Evolutionary conservation across 1,140 invertebrate species (phyloP).

Genomic region (Drosophila miranda): DNA sequence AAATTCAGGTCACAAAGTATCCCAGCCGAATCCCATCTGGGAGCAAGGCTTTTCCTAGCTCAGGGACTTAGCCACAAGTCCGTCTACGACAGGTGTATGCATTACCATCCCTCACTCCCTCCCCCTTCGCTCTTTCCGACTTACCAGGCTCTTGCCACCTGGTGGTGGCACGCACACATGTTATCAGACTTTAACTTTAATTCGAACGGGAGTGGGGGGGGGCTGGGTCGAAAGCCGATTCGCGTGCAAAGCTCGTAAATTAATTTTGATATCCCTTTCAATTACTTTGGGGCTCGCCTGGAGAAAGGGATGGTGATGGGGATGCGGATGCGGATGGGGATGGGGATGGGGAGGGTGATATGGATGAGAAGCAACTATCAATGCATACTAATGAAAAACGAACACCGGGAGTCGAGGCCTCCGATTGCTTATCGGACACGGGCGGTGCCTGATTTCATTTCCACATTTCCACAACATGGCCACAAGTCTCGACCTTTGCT

Average conservation of each 20-base stretch:
- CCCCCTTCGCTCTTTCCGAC: no score
- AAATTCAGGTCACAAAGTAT: not conserved
- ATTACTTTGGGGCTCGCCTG: conserved; percentile 46
- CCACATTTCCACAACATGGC: no score
- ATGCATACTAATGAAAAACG: conserved; percentile 66
- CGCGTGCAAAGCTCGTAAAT: conserved; percentile 64
- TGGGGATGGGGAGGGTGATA: no score
- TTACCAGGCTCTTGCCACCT: no score
- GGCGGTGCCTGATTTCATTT: not conserved
- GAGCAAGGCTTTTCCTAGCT: no score
- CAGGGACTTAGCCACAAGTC: not conserved
- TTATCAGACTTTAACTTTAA: conserved; percentile 3
- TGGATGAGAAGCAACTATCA: conserved; percentile 36
- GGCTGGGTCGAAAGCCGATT: not conserved
- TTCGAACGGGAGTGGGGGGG: not conserved
- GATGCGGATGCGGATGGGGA: no score
- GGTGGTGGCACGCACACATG: not conserved
- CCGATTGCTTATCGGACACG: conserved; percentile 32
- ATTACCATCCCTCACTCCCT: not conserved
- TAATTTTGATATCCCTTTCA: conserved; percentile 66
- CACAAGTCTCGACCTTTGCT: no score
- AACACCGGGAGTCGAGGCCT: no score
- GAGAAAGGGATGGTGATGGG: not conserved
- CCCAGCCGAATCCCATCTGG: not conserved
- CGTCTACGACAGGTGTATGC: conserved; percentile 11